Evolutionary conservation across 2,797 vertebrate genomes (phyloP).

Genomic region (Tinamus major): DNA sequence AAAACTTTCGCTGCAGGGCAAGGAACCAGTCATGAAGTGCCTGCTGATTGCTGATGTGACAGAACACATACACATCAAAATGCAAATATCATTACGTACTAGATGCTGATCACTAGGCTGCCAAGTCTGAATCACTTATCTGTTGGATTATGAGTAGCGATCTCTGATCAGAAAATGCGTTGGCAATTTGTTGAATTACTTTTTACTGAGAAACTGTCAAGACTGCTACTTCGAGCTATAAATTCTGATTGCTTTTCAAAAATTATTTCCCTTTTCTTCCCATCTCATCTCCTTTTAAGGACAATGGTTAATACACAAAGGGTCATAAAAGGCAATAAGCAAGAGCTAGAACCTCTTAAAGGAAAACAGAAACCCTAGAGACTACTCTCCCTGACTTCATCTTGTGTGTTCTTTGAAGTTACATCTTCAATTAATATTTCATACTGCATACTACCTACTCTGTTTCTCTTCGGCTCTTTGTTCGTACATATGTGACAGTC

Average conservation of each 20-base stretch:
- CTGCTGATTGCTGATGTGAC: neutral
- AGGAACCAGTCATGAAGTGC: neutral
- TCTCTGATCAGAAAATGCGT: conserved; percentile 28
- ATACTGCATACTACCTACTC: neutral
- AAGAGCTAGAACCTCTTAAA: neutral
- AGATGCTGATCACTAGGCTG: conserved; percentile 23
- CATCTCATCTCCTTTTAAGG: neutral
- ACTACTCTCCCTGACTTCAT: neutral
- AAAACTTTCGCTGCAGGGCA: neutral
- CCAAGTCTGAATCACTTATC: conserved; percentile 12
- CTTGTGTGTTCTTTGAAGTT: neutral
- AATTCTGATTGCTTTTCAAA: conserved; percentile 36
- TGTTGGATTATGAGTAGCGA: conserved; percentile 8
- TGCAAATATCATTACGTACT: neutral
- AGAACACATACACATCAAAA: neutral
- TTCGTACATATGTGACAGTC: neutral
- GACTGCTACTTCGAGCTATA: conserved; percentile 7
- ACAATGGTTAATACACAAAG: conserved; percentile 1
- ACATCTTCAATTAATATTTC: neutral
- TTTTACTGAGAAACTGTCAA: conserved; percentile 52
- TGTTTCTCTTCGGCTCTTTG: neutral
- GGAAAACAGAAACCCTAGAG: neutral
- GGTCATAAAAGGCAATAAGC: conserved; percentile 12
- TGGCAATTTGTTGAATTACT: conserved; percentile 46
- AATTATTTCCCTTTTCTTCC: neutral